These are phyloP conservation scores for Macaria notata DNA, from an alignment of 2,888 invertebrate species.

Conservation along the genomic window DNA sequence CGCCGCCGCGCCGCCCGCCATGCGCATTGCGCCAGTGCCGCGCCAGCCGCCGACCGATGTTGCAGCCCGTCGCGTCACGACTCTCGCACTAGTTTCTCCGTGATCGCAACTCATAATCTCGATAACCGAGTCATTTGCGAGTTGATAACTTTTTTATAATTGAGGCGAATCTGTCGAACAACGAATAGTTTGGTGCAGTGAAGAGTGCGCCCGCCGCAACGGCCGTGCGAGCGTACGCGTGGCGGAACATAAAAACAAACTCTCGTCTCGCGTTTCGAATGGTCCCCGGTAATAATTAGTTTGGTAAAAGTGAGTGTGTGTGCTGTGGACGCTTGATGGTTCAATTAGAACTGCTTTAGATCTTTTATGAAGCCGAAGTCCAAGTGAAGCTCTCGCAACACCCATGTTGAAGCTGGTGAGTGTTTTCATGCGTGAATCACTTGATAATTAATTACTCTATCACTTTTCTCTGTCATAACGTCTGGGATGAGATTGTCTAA, in stretches of 20 bases:
- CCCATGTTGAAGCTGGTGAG: slow-evolving; percentile 78
- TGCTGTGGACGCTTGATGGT: slow-evolving; percentile 71
- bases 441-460: slow-evolving; percentile 6
- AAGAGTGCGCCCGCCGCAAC: slow-evolving; percentile 32
- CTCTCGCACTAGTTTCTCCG: slow-evolving; percentile 47
- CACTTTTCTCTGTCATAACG: slow-evolving; percentile 1
- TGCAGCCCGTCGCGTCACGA: slow-evolving; percentile 48
- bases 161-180: slow-evolving; percentile 54
- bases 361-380: slow-evolving; percentile 54
- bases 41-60: slow-evolving; percentile 61
- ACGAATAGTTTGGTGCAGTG: slow-evolving; percentile 65
- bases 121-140: slow-evolving; percentile 55
- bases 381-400: slow-evolving; percentile 46
- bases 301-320: slow-evolving; percentile 79
- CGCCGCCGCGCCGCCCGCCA: slow-evolving; percentile 21
- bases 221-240: slow-evolving; percentile 55
- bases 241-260: slow-evolving; percentile 71
- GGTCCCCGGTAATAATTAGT: slow-evolving; percentile 71
- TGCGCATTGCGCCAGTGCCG: slow-evolving; percentile 53
- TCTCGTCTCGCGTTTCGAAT: slow-evolving; percentile 68
- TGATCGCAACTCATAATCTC: slow-evolving; percentile 47
- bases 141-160: slow-evolving; percentile 46
- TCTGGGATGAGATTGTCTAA: slow-evolving; percentile 1
- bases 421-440: slow-evolving; percentile 45
- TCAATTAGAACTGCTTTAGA: slow-evolving; percentile 70